These are phyloP conservation scores for Acanthurus lineatus DNA, from an alignment of 2,797 vertebrate genomes.

Conservation along the genomic window DNA sequence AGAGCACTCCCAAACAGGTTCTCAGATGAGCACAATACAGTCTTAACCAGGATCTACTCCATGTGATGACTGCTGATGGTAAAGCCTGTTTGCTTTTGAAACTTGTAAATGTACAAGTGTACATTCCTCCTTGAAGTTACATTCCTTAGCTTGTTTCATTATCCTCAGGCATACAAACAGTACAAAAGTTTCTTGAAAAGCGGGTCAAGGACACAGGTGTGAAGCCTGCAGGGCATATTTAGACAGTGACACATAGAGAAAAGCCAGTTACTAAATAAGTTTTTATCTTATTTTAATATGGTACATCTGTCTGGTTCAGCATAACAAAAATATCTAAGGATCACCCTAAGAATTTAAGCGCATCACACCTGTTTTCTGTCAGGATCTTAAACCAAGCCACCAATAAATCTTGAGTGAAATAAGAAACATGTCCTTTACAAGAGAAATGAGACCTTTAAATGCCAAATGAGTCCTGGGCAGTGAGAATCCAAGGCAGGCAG, in stretches of 20 bases:
- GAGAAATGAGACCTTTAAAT: constrained; percentile 11
- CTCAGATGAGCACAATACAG: constrained; percentile 13
- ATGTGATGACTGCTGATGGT: constrained; percentile 31
- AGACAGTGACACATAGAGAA: constrained; percentile 4
- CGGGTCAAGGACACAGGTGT: constrained; percentile 4
- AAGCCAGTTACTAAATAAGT: background rate
- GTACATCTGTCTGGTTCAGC: background rate
- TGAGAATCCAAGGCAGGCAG: constrained; percentile 38
- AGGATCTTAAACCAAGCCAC: background rate
- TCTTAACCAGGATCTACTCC: constrained; percentile 1
- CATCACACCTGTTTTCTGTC: constrained; percentile 10
- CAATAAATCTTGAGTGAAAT: background rate
- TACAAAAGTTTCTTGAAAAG: background rate
- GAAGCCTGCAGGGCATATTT: background rate
- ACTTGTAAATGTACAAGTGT: constrained; percentile 13
- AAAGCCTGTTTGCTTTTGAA: constrained; percentile 51
- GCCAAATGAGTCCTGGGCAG: background rate
- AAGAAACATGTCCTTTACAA: background rate
- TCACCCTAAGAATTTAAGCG: constrained; percentile 15
- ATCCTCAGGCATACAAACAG: constrained; percentile 27
- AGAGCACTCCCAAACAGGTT: constrained; percentile 35
- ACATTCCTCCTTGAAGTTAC: constrained; percentile 35
- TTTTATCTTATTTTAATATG: constrained; percentile 18
- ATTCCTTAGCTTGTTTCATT: constrained; percentile 42
- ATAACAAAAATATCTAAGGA: background rate